Evolutionary conservation across 2,797 vertebrate species (phyloP).

Genomic region (Crocodylus rhombifer): DNA sequence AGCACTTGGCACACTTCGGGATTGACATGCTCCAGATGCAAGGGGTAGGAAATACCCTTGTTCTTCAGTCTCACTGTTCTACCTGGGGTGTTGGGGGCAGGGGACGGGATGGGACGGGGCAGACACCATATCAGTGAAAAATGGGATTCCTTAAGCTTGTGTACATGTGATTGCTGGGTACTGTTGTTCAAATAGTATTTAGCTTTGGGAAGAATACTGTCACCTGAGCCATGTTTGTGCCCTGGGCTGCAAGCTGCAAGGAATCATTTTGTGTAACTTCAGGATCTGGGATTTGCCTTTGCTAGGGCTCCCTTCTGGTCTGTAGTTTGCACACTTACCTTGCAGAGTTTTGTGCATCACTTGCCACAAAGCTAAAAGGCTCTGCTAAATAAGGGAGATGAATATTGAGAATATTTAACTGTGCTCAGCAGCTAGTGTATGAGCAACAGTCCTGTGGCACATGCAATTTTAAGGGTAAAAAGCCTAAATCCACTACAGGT

Average conservation of each 20-base stretch:
- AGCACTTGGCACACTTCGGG: slow-evolving; percentile 96
- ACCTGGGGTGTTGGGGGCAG: neutral
- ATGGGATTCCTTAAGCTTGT: neutral
- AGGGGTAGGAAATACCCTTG: slow-evolving; percentile 82
- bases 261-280: neutral
- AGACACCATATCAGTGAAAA: neutral
- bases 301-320: neutral
- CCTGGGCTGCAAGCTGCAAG: neutral
- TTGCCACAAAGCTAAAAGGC: neutral
- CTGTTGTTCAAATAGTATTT: neutral
- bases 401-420: neutral
- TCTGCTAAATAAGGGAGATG: neutral
- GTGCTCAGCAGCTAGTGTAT: neutral
- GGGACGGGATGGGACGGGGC: neutral
- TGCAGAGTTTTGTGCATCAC: neutral
- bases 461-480: neutral
- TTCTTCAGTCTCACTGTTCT: neutral
- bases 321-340: neutral
- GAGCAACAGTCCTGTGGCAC: neutral
- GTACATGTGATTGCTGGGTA: neutral
- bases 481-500: neutral
- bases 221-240: neutral
- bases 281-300: neutral
- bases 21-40: slow-evolving; percentile 99
- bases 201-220: neutral